Evolutionary conservation across 2,888 invertebrate species (phyloP).

Genomic region (Drosophila barbarae): DNA sequence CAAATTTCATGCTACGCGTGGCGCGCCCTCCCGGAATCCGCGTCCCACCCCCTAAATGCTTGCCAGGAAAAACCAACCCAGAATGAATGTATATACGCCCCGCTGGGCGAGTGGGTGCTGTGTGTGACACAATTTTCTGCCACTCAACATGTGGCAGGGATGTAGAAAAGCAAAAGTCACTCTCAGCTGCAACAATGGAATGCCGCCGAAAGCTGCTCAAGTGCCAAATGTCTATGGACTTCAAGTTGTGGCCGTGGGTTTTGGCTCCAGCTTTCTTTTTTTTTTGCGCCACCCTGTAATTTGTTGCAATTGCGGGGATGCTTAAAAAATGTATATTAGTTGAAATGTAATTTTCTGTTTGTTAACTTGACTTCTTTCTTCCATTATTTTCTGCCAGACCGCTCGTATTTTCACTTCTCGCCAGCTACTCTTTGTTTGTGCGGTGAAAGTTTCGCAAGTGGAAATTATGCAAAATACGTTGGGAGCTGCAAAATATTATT

Average conservation of each 20-base stretch:
- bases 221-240: slow-evolving; percentile 61
- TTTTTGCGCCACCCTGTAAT: slow-evolving; percentile 41
- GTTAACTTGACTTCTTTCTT: slow-evolving; percentile 36
- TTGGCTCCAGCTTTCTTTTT: not conserved
- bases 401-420: slow-evolving; percentile 30
- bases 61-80: not conserved
- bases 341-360: slow-evolving; percentile 64
- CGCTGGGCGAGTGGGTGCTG: slow-evolving; percentile 40
- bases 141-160: slow-evolving; percentile 69
- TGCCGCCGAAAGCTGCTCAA: slow-evolving; percentile 56
- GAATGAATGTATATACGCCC: slow-evolving; percentile 6
- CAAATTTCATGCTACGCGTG: slow-evolving; percentile 70
- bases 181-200: slow-evolving; percentile 55
- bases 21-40: slow-evolving; percentile 16
- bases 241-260: not conserved
- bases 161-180: slow-evolving; percentile 44
- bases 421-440: slow-evolving; percentile 42
- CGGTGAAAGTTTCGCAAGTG: slow-evolving; percentile 61
- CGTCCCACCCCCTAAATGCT: not conserved
- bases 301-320: slow-evolving; percentile 61
- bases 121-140: slow-evolving; percentile 67
- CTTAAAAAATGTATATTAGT: slow-evolving; percentile 64
- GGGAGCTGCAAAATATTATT: slow-evolving; percentile 58
- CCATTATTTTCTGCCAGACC: slow-evolving; percentile 14
- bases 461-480: slow-evolving; percentile 69